These are phyloP conservation scores for Neodon shergylaensis DNA, from an alignment of 2,113 vertebrate genomes.

Conservation along the genomic window DNA sequence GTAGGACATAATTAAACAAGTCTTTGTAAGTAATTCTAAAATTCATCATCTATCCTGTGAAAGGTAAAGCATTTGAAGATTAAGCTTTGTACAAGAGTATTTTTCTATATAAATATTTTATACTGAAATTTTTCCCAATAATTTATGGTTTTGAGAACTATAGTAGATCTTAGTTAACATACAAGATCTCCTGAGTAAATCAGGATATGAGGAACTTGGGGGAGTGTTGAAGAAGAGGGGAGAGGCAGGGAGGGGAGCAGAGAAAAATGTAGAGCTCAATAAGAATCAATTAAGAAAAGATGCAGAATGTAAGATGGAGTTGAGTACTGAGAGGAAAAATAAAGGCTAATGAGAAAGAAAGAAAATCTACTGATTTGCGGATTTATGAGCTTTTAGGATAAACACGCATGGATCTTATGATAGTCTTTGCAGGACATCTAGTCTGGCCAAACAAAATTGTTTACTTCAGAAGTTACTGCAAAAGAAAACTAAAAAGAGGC, in stretches of 20 bases:
- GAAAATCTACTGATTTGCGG: not conserved
- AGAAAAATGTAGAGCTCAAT: too few relatives aligned
- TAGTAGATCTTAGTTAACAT: not conserved
- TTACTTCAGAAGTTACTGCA: slow-evolving; percentile 20
- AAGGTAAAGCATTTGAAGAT: slow-evolving; percentile 19
- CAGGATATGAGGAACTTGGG: too few relatives aligned
- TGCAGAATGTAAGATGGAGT: too few relatives aligned
- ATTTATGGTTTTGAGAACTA: slow-evolving; percentile 14
- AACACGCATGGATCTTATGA: not conserved
- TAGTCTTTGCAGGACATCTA: not conserved
- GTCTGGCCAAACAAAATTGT: not conserved
- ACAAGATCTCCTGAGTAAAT: too few relatives aligned
- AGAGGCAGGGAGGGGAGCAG: too few relatives aligned
- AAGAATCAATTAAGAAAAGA: too few relatives aligned
- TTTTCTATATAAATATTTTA: slow-evolving; percentile 38
- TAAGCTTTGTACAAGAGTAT: not conserved
- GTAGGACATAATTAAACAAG: not conserved
- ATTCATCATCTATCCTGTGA: slow-evolving; percentile 6
- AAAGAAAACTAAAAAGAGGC: slow-evolving; percentile 20
- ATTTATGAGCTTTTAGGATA: slow-evolving; percentile 7
- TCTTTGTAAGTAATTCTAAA: slow-evolving; percentile 6
- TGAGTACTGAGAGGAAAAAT: too few relatives aligned
- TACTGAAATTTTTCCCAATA: not conserved
- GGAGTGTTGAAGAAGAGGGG: too few relatives aligned
- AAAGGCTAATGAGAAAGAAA: too few relatives aligned